Base-by-base conservation (phyloP, 2,888 invertebrate species). In the Petrophora chlorosata region DNA sequence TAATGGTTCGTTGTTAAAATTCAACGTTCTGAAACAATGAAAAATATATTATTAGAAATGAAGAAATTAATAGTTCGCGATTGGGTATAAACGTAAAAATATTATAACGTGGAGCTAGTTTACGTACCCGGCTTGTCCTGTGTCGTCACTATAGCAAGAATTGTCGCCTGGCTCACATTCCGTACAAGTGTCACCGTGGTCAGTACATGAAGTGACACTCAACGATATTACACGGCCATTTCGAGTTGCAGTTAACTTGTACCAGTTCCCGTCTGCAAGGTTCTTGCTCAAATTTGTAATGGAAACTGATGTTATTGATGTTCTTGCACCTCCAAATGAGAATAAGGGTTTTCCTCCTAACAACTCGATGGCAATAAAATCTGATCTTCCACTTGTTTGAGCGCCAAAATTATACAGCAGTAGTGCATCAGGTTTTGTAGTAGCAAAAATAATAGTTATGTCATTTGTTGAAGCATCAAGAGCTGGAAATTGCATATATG, bases 341-440 rank as follows among this genome's bases (percentile, higher is more conserved):
- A 99, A 98, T 10, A 95, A 92, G 0, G 97, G 95, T 63, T 93
- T 94, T 0, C 98, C 97, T 45, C 93, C 92, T 0, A 97, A 91
- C 38, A 99, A 81, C 83, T 99, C 98, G 53, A 99, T 92, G 0
- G 98, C 97, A 23, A 99, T 94, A 73, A 98, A 99, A 82, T 98
- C 97, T 0, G 97, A 97, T 59, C 97, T 91, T 5, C 97, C 97
- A 3, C 96, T 96, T 16, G 94, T 95, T 75, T 97, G 97, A 1
- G 94, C 91, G 0, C 98, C 98, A 73, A 95, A 98, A 73, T 98
- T 98, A 79, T 98, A 99, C 0, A 98, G 90, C n/a, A 99, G 85
- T 5, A 99, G 87, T 0, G 97, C 94, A 76, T 98, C 94, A 0
- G 94, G 92, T 78, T 97, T 97, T 1, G 96, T 95, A 0, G 98